These are phyloP conservation scores for Ethmia dodecea DNA, from an alignment of 2,888 invertebrate genomes.

Conservation along the genomic window DNA sequence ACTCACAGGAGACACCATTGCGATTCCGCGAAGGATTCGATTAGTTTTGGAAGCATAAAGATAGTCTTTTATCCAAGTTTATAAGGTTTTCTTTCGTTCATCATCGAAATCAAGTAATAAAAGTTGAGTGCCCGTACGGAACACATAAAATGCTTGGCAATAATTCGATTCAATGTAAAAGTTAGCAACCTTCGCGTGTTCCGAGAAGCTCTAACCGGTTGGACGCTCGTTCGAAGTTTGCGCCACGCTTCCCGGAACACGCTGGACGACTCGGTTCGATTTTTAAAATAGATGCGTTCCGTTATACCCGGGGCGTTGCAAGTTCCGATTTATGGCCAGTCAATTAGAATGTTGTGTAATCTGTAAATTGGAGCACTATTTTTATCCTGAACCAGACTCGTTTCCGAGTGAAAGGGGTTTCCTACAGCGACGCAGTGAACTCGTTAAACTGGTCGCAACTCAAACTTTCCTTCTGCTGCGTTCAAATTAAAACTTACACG, in stretches of 20 bases:
- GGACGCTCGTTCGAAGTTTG: slow-evolving; percentile 24
- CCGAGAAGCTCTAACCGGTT: slow-evolving; percentile 58
- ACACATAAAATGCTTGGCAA: slow-evolving; percentile 50
- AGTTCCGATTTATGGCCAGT: slow-evolving; percentile 47
- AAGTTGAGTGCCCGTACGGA: slow-evolving; percentile 17
- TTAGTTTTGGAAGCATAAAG: too few relatives aligned
- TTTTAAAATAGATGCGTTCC: slow-evolving; percentile 68
- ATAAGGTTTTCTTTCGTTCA: background rate
- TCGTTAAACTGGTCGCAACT: slow-evolving; percentile 21
- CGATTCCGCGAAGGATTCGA: too few relatives aligned
- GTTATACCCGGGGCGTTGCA: slow-evolving; percentile 41
- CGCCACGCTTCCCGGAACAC: slow-evolving; percentile 52
- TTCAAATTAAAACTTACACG: too few relatives aligned
- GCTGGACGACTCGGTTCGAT: too few relatives aligned
- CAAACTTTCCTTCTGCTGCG: background rate
- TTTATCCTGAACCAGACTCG: slow-evolving; percentile 41
- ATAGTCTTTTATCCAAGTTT: too few relatives aligned
- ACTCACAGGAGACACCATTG: too few relatives aligned
- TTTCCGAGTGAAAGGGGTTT: slow-evolving; percentile 66
- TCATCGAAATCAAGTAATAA: background rate
- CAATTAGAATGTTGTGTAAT: slow-evolving; percentile 58
- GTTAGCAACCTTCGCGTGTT: slow-evolving; percentile 62
- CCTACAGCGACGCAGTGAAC: slow-evolving; percentile 47
- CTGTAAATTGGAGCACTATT: slow-evolving; percentile 56
- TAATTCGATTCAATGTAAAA: slow-evolving; percentile 53